phyloP scores from a whole-genome alignment of 53 echinoderm and acorn worm species.

The Stichopus horrens region DNA sequence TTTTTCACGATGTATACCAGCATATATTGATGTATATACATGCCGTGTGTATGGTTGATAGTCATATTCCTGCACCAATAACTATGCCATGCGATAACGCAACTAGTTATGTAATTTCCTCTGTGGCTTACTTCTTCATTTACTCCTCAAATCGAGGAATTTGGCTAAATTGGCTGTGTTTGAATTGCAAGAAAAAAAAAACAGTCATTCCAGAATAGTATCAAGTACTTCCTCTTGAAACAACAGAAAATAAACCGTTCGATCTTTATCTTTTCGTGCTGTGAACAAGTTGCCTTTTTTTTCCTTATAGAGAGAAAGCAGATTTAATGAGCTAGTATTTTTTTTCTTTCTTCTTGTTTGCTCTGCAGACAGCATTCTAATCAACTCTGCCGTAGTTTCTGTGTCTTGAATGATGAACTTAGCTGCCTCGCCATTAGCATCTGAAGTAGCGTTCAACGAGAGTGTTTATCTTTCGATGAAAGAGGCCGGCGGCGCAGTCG shows the following conservation, averaged over 20 bases:
- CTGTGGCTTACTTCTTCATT: too few relatives aligned
- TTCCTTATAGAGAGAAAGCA: background rate
- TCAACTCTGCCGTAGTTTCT: constrained; percentile 1
- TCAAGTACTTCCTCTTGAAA: background rate
- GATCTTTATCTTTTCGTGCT: constrained; percentile 13
- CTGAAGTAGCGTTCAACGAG: constrained; percentile 35
- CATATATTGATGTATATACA: too few relatives aligned
- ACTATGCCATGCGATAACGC: too few relatives aligned
- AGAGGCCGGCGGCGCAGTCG: background rate
- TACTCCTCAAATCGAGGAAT: background rate
- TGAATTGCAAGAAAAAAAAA: too few relatives aligned
- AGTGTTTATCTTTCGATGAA: background rate
- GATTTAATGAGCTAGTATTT: constrained; percentile 17
- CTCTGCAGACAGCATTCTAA: constrained; percentile 32
- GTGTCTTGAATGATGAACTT: constrained; percentile 23
- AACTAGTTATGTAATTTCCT: too few relatives aligned
- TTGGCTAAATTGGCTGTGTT: background rate
- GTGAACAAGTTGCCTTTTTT: background rate
- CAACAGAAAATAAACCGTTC: background rate
- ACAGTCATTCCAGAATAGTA: background rate
- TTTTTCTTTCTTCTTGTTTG: constrained; percentile 8
- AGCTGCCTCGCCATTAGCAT: constrained; percentile 20
- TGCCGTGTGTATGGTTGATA: too few relatives aligned
- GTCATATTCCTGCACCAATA: too few relatives aligned
- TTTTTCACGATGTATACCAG: too few relatives aligned